Percentiles rank a stretch among this genome's conserved stretches.
Conservation (phyloP, 2,888 invertebrate species). For the Drosophila robusta region DNA sequence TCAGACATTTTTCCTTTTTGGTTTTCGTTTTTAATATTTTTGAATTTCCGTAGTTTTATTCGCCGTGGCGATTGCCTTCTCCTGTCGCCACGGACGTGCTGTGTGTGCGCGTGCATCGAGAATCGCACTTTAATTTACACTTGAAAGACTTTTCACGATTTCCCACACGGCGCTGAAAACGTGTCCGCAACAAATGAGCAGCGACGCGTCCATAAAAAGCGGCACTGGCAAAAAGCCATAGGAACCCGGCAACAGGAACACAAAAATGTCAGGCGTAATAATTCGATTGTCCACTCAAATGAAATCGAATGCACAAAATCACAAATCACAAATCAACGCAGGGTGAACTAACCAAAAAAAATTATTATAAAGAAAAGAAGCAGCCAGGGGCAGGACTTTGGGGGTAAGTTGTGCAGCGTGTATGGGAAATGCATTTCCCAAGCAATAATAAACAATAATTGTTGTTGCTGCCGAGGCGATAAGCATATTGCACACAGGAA, state of each 20-base stretch:
- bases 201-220: slow-evolving; percentile 54
- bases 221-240: background rate
- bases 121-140: slow-evolving; percentile 74
- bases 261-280: slow-evolving; percentile 60
- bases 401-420: background rate
- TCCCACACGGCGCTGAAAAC: slow-evolving; percentile 65
- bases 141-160: slow-evolving; percentile 67
- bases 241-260: slow-evolving; percentile 13
- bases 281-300: slow-evolving; percentile 79
- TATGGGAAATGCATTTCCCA: slow-evolving; percentile 63
- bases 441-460: slow-evolving; percentile 77
- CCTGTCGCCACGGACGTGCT: slow-evolving; percentile 37
- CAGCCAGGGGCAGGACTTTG: slow-evolving; percentile 5
- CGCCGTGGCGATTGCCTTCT: slow-evolving; percentile 25
- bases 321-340: slow-evolving; percentile 40
- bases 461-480: slow-evolving; percentile 62
- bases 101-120: slow-evolving; percentile 65
- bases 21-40: slow-evolving; percentile 33
- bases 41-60: slow-evolving; percentile 53
- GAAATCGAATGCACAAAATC: slow-evolving; percentile 76
- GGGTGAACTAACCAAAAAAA: slow-evolving; percentile 26
- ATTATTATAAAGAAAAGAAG: background rate
- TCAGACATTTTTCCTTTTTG: background rate
- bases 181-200: slow-evolving; percentile 80
- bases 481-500: slow-evolving; percentile 63